A percentile compares a stretch with the other conserved stretches of the same genome.
Conservation (phyloP, 2,888 invertebrate genomes). For the Nephrotoma appendiculata region DNA sequence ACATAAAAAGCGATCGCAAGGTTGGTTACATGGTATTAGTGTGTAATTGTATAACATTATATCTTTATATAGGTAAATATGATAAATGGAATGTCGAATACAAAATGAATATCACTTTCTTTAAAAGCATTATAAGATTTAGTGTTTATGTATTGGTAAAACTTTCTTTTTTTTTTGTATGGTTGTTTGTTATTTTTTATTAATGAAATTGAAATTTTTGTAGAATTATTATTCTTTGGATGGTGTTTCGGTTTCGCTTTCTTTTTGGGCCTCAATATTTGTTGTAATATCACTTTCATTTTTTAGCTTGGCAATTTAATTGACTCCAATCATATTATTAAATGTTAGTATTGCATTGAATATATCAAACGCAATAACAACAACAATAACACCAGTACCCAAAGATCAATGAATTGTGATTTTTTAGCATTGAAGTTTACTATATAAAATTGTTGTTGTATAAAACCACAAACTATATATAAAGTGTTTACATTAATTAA, state of each 20-base stretch:
- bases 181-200: background rate
- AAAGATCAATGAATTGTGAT: background rate
- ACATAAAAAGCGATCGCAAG: background rate
- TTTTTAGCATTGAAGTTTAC: background rate
- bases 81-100: background rate
- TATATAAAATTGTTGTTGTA: background rate
- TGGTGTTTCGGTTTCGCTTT: background rate
- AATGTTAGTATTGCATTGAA: background rate
- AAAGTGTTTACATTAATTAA: background rate
- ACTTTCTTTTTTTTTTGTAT: too few species aligned
- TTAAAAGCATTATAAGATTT: background rate
- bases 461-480: background rate
- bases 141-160: too few species aligned
- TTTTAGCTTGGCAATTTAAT: background rate
- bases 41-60: background rate
- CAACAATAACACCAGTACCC: background rate
- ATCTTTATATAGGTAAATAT: background rate
- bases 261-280: background rate
- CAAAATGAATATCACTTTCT: background rate
- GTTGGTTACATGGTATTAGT: background rate
- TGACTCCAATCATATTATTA: background rate
- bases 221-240: background rate
- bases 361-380: background rate
- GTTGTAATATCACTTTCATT: background rate
- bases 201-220: background rate